Percentiles rank a stretch among this genome's conserved stretches.
Evolutionary conservation across 2,797 vertebrate species (phyloP).

Genomic region (Huso huso): DNA sequence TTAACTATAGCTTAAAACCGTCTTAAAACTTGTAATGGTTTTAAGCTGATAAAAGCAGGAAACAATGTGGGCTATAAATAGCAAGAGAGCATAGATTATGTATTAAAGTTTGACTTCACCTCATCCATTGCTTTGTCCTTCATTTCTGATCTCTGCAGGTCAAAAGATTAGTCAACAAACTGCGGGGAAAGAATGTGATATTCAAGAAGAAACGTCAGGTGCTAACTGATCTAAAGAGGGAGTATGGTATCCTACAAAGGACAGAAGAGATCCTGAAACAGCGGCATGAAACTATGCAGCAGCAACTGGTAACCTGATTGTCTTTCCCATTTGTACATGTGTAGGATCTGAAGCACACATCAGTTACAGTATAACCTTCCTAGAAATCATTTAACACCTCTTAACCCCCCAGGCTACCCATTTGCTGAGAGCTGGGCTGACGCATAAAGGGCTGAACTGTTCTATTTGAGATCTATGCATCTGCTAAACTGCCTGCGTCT

Average conservation of each 20-base stretch:
- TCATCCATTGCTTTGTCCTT: neutral
- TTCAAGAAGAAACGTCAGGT: slow-evolving; percentile 85
- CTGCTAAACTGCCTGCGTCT: slow-evolving; percentile 37
- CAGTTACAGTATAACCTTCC: slow-evolving; percentile 36
- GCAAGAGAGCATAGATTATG: no score
- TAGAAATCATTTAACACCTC: slow-evolving; percentile 45
- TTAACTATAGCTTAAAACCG: no score
- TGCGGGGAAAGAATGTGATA: slow-evolving; percentile 77
- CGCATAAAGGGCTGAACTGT: slow-evolving; percentile 40
- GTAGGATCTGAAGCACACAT: slow-evolving; percentile 21
- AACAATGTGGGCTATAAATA: no score
- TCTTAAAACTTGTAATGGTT: no score
- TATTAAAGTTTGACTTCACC: neutral
- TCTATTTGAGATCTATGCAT: slow-evolving; percentile 55
- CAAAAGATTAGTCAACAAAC: slow-evolving; percentile 82
- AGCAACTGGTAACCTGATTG: slow-evolving; percentile 75
- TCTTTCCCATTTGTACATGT: slow-evolving; percentile 6
- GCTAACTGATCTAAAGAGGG: slow-evolving; percentile 74
- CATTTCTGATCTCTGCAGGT: slow-evolving; percentile 55
- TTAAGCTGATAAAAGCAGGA: no score
- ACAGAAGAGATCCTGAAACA: slow-evolving; percentile 85
- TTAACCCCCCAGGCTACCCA: slow-evolving; percentile 40
- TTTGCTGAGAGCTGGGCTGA: slow-evolving; percentile 43
- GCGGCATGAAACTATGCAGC: slow-evolving; percentile 66
- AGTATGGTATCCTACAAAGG: slow-evolving; percentile 82